Evolutionary conservation across 2,888 invertebrate species (phyloP), one percentile per base, ranked within the genome.

Genomic region (Diplazon laetatorius): DNA sequence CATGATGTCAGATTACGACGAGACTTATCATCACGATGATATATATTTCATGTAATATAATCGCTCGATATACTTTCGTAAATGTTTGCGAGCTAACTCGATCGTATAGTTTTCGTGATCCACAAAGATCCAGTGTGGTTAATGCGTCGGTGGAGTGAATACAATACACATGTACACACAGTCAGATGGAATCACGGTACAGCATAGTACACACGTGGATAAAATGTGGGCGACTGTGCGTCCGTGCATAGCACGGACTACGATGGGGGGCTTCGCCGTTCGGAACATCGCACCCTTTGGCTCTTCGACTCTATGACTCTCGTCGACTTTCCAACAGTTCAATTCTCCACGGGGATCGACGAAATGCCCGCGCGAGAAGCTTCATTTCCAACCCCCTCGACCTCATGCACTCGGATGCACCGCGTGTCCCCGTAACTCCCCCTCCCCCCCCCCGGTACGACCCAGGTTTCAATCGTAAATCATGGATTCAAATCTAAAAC

Each of bases 311-410:
- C 70, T 77, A 63, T 63, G 68, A 42, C 55, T 52, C 39, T 52
- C 22, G 55, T 18, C 50, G 68, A 68, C 68, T 63, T 63, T 57
- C 20, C 68, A 83, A 82, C 84, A 83, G 83, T 85, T 85, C 77
- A 85, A 90, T 91, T 91, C 87, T 88, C 85, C 87, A 89, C 87
- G 90, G 90, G 84, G 89, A 89, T 89, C 82, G 87, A 71, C 80
- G 82, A 85, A 85, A 84, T 82, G 71, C 80, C 72, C 76, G 62
- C 25, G 59, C 30, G 30, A 22, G 12, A 22, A 30, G 44, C 9
- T 30, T 22, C 20, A 10, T n/a, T n/a, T 42, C 59, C 25, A 70
- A 44, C 62, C 76, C 70, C 69, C 69, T 71, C 30, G 4, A 6
- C 30, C 72, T 78, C 66, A 46, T 60, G 74, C 78, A 75, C 75